Base-by-base conservation (phyloP, 37 sponge, comb jelly and placozoan genomes). In the Cladorhizidae sp. region DNA sequence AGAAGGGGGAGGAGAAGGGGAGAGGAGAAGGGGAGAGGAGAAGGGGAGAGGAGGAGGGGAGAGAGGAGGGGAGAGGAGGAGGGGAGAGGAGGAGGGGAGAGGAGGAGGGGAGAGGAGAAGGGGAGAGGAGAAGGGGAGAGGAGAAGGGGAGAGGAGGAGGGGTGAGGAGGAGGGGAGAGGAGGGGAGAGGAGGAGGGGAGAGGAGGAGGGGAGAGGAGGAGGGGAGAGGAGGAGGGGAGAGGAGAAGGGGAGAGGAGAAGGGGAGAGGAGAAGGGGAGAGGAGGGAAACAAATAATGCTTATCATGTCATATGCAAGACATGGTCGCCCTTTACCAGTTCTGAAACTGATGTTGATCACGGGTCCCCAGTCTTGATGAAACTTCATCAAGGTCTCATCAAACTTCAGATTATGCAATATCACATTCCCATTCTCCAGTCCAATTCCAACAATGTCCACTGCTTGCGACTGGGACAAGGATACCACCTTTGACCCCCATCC, bases 361-460 rank as follows among this genome's bases (percentile, higher is more conserved):
- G 94, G 97, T 0, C 96, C 96, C 97, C 95, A 97, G 40, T 98
- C 99, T 54, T 98, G 99, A 38, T 89, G 83, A 57, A 98, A 98
- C 62, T 77, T 88, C 94, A 98, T 91, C 18, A 98, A 9, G 20
- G 92, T 88, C 76, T 89, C 84, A 77, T 98, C 96, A 45, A 51
- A 80, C 59, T 82, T 87, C 26, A 98, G 55, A 72, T 98, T 96
- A 77, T 98, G 99, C 36, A 98, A 40, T 35, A 93, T 40, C 17
- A 93, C 55, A 3, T 31, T 72, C 42, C 99, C 99, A 74, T 80
- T 87, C 78, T 88, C 86, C 31, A 96, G 80, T 22, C 99, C 99
- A 28, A 91, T 78, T 22, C 86, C 99, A 20, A 96, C 83, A 5
- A 93, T 81, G 67, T 98, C 96, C 12, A 96, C 43, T 0, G 94